These are phyloP conservation scores for Netelia virgata DNA, from an alignment of 2,888 invertebrate genomes.

Conservation along the genomic window DNA sequence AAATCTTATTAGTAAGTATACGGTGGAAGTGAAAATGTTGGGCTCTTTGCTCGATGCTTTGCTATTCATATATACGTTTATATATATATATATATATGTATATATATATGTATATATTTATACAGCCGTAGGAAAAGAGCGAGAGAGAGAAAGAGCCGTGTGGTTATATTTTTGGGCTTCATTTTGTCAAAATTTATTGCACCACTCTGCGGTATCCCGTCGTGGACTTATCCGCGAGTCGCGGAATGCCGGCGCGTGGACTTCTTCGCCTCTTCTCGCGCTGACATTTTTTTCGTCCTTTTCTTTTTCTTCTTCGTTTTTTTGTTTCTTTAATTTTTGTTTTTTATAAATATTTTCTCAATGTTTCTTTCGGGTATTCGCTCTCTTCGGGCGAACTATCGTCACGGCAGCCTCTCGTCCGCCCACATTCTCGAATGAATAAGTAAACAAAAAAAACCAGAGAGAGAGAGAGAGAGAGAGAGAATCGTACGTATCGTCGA, in stretches of 20 bases:
- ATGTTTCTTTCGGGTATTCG: constrained; percentile 30
- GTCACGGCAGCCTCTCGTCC: constrained; percentile 61
- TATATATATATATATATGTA: constrained; percentile 30
- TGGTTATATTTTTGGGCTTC: constrained; percentile 53
- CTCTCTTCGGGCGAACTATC: constrained; percentile 37
- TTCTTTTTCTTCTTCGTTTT: constrained; percentile 13
- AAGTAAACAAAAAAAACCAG: neutral
- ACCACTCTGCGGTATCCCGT: constrained; percentile 64
- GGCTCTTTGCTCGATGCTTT: constrained; percentile 22
- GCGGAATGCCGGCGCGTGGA: constrained; percentile 61
- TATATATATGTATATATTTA: constrained; percentile 28
- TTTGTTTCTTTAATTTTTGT: neutral
- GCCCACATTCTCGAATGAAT: constrained; percentile 60
- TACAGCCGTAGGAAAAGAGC: constrained; percentile 20
- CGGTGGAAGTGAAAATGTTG: neutral
- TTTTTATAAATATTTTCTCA: neutral
- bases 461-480: neutral
- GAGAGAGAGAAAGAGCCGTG: neutral
- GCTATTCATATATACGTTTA: neutral
- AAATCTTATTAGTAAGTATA: constrained; percentile 70
- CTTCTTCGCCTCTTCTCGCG: constrained; percentile 53
- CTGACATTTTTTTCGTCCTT: constrained; percentile 9
- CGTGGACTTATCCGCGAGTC: constrained; percentile 60
- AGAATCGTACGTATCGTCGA: constrained; percentile 21
- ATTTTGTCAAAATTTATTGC: constrained; percentile 67